phyloP scores from a whole-genome alignment of 2,113 vertebrate species.

The Oceanodroma tethys region DNA sequence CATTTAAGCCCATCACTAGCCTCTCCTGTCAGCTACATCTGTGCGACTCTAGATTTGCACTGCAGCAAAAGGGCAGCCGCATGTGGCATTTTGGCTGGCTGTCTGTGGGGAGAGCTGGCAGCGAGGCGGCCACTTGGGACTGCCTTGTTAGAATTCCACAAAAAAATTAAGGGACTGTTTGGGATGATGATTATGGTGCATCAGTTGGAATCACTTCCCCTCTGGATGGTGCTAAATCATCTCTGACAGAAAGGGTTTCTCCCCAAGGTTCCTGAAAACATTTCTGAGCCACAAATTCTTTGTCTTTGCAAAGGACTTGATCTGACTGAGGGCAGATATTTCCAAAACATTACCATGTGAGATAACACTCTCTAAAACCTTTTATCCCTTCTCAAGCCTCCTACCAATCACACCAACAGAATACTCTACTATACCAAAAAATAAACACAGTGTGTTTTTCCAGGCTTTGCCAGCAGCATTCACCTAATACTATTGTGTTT shows the following conservation, averaged over 20 bases:
- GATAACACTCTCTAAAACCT: not conserved
- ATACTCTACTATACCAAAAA: not conserved
- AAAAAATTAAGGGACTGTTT: not conserved
- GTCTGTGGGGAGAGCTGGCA: not conserved
- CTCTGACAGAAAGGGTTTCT: not conserved
- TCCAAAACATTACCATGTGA: not conserved
- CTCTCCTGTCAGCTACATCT: not conserved
- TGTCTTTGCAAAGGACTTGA: not conserved
- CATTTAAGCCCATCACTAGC: not conserved
- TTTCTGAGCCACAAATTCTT: not conserved
- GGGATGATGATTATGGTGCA: not conserved
- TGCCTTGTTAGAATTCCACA: not conserved
- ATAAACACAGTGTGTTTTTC: not conserved
- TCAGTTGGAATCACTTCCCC: not conserved
- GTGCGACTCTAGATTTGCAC: not conserved
- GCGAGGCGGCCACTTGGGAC: fast-evolving
- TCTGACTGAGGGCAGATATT: not conserved
- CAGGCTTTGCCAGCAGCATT: not conserved
- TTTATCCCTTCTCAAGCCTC: not conserved
- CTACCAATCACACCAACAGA: not conserved
- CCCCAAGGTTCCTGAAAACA: constrained; percentile 7
- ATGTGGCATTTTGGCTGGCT: not conserved
- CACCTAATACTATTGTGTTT: not conserved
- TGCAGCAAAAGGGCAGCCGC: not conserved
- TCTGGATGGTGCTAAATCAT: not conserved